Evolutionary conservation across 2,797 vertebrate genomes (phyloP).

Genomic region (Acridotheres tristis): DNA sequence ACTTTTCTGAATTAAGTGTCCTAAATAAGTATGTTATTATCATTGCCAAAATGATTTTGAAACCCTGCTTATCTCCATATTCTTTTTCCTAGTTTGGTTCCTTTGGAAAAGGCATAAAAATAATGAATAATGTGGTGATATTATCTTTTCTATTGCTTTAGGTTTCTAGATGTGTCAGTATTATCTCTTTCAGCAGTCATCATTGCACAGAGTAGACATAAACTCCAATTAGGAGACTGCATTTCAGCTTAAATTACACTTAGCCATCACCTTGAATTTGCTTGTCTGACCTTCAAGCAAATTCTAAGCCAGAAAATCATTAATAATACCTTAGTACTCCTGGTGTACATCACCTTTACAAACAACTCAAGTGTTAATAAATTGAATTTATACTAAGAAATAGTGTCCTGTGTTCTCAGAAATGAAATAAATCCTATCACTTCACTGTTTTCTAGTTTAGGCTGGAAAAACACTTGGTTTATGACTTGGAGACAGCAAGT

Average conservation of each 20-base stretch:
- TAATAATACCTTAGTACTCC: not conserved
- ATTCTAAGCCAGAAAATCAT: not conserved
- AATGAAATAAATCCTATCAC: not conserved
- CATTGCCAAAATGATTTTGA: not conserved
- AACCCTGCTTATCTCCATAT: not conserved
- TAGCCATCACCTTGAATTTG: not conserved
- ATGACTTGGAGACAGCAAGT: not conserved
- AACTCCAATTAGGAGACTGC: not conserved
- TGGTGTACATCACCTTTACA: not conserved
- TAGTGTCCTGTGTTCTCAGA: not conserved
- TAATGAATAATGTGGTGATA: not conserved
- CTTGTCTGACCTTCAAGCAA: not conserved
- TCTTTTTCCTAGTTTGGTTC: not conserved
- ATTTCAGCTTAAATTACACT: not conserved
- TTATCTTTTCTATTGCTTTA: slow-evolving; percentile 12
- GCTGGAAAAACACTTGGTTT: not conserved
- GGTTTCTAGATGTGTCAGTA: not conserved
- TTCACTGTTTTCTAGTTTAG: not conserved
- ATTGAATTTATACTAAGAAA: not conserved
- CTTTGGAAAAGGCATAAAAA: slow-evolving; percentile 3
- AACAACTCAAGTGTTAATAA: not conserved
- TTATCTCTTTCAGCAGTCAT: slow-evolving; percentile 16
- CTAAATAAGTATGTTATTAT: not conserved
- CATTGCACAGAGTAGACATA: not conserved
- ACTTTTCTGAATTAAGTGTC: slow-evolving; percentile 4